Evolutionary conservation across 2,797 vertebrate genomes (phyloP).

Genomic region (Oreortyx pictus): DNA sequence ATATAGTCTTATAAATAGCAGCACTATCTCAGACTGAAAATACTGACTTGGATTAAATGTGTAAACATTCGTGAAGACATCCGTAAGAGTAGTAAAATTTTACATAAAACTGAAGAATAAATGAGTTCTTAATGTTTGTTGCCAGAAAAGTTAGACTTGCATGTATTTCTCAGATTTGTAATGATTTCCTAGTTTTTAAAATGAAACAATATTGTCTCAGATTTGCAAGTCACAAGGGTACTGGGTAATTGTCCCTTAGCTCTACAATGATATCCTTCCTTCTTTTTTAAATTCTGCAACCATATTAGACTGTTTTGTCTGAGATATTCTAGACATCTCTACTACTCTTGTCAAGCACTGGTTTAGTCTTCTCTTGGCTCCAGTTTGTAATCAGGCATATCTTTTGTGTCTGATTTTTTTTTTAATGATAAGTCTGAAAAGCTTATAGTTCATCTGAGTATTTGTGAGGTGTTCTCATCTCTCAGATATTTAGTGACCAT

Average conservation of each 20-base stretch:
- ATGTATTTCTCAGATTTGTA: background rate
- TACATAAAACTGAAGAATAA: background rate
- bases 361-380: background rate
- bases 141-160: background rate
- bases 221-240: background rate
- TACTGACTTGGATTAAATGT: background rate
- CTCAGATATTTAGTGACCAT: constrained; percentile 60
- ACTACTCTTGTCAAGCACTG: background rate
- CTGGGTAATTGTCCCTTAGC: background rate
- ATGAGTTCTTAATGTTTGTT: background rate
- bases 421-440: background rate
- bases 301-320: constrained; percentile 18
- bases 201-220: background rate
- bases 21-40: background rate
- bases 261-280: background rate
- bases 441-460: constrained; percentile 41
- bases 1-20: background rate
- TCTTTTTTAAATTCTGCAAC: background rate
- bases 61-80: background rate
- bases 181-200: background rate
- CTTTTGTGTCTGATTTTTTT: background rate
- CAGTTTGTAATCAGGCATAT: background rate
- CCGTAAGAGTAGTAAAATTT: background rate
- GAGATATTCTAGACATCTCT: background rate
- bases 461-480: constrained; percentile 58